Evolutionary conservation across 2,113 vertebrate genomes (phyloP), one percentile per base, ranked within the genome.

Genomic region (Pipra filicauda): DNA sequence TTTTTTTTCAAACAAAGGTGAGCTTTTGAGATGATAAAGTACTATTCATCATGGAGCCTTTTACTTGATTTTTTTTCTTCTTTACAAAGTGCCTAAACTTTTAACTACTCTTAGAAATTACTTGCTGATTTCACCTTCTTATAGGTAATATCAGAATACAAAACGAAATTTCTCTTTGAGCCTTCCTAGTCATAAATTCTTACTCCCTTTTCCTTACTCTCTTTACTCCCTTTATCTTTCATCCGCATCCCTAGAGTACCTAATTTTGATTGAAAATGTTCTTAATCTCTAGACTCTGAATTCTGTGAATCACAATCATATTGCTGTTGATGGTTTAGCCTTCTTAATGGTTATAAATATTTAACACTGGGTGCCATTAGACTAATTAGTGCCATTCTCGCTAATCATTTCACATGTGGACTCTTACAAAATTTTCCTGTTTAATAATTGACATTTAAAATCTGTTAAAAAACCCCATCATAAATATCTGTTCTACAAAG

Each of bases 281-380:
- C 43, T 43, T 88, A 44, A 69, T 92, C 59, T 74, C 46, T 77
- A 71, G 19, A 43, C 21, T 66, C 30, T n/a, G 23, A 58, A 70
- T 51, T 39, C 37, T 0, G 0, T 54, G 67, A 69, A 48, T 93
- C 54, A 73, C 35, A 80, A 3, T 85, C 21, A 28, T 46, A 61
- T 31, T 90, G 39, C 46, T 94, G 39, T 62, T 91, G 67, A 74
- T 93, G 35, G 39, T 80, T 88, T 85, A 74, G 48, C 51, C 30
- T 80, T 72, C 65, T 49, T 91, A 86, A 74, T 52, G 39, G 16
- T 77, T 84, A 62, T 86, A 91, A 96, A 95, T 94, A 90, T 93
- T 96, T 83, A 83, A 90, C 27, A 52, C 51, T 59, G 73, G 59
- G 17, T 85, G 33, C 43, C 27, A 80, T 96, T 83, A 93, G 43